Percentiles rank a stretch among this genome's conserved stretches.
Evolutionary conservation across 2,888 invertebrate genomes (phyloP).

Genomic region (Limnephilus lunatus): DNA sequence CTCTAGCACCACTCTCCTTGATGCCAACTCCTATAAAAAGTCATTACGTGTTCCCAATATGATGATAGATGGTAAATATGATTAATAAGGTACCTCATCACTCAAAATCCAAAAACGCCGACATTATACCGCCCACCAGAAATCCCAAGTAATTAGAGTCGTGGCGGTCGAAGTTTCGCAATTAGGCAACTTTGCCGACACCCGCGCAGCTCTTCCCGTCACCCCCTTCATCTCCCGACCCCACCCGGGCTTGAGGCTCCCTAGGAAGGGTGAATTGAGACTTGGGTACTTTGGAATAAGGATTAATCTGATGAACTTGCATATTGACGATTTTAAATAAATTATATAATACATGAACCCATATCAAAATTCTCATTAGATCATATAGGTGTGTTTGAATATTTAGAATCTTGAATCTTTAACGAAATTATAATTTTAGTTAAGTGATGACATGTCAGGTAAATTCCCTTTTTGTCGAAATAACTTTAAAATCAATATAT

Average conservation of each 20-base stretch:
- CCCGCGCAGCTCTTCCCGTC: conserved; percentile 25
- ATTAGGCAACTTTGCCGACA: conserved; percentile 60
- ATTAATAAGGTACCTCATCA: conserved; percentile 15
- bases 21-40: conserved; percentile 2
- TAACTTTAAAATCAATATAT: too few species aligned
- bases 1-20: background rate
- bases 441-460: too few species aligned
- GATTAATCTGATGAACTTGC: background rate
- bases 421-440: too few species aligned
- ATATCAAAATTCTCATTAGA: background rate
- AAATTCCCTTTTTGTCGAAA: too few species aligned
- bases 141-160: conserved; percentile 62
- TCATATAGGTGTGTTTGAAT: background rate
- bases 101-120: conserved; percentile 26
- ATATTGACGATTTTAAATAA: background rate
- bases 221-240: background rate
- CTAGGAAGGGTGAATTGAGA: background rate
- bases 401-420: too few species aligned
- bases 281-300: background rate
- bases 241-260: background rate
- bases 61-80: background rate
- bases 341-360: background rate
- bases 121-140: conserved; percentile 16
- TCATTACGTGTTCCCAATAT: background rate
- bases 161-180: conserved; percentile 62